phyloP scores from a whole-genome alignment of 2,797 vertebrate species.

The Garrulus glandarius region DNA sequence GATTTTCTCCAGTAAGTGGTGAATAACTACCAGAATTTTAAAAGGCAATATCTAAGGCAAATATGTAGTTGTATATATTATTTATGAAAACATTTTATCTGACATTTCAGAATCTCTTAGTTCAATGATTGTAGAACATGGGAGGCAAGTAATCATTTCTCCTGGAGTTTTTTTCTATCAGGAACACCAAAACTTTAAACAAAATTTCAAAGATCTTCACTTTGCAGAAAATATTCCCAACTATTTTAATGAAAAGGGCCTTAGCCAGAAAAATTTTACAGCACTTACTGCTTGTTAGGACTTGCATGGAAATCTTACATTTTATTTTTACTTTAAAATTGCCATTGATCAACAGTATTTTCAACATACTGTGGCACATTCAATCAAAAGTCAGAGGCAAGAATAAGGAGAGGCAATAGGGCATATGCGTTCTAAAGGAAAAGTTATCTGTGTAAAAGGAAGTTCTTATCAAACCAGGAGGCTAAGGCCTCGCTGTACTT shows the following conservation, averaged over 20 bases:
- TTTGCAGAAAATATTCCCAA: background rate
- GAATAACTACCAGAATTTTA: slow-evolving; percentile 1
- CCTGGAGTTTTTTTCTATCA: background rate
- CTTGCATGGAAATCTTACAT: background rate
- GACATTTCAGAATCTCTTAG: slow-evolving; percentile 20
- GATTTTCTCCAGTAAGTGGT: background rate
- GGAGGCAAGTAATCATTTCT: background rate
- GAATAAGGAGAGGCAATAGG: background rate
- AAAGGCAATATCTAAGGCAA: slow-evolving; percentile 19
- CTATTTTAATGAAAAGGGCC: background rate
- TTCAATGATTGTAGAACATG: background rate
- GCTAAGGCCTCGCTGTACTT: background rate
- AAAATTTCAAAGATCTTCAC: background rate
- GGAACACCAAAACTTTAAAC: background rate
- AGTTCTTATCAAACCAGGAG: background rate
- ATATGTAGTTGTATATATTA: slow-evolving; percentile 49
- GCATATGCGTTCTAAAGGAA: background rate
- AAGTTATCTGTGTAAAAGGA: background rate
- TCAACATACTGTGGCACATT: background rate
- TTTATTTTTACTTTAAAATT: slow-evolving; percentile 2
- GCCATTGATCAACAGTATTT: background rate
- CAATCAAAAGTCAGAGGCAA: background rate
- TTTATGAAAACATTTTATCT: slow-evolving; percentile 53
- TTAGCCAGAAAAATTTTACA: background rate
- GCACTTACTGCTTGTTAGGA: background rate